Conservation (phyloP, 2,888 invertebrate genomes). For the Drosophila trichaetosa region DNA sequence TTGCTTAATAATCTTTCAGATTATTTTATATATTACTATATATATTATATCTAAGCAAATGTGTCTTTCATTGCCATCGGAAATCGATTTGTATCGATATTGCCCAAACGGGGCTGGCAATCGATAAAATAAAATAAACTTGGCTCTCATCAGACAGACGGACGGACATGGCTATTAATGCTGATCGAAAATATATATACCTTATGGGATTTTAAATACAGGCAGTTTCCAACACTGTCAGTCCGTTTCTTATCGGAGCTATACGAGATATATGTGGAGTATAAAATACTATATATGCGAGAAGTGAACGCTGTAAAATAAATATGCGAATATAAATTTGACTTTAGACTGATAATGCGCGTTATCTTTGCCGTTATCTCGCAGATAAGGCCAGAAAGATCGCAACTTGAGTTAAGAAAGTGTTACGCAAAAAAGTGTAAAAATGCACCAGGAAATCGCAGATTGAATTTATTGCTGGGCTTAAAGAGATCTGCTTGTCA, state of each 20-base stretch:
- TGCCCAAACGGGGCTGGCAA: too few species aligned
- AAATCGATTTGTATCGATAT: background rate
- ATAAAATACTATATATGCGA: constrained; percentile 40
- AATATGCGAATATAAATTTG: constrained; percentile 21
- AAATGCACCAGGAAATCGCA: constrained; percentile 23
- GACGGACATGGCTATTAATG: too few species aligned
- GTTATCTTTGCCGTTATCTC: constrained; percentile 39
- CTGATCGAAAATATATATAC: too few species aligned
- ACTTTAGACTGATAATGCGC: constrained; percentile 33
- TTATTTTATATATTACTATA: background rate
- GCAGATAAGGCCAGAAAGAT: constrained; percentile 24
- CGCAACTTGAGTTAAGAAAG: constrained; percentile 3
- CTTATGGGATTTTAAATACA: too few species aligned
- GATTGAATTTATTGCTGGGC: constrained; percentile 31
- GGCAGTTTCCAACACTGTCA: background rate
- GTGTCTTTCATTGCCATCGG: background rate
- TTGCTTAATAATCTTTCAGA: background rate
- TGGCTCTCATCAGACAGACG: too few species aligned
- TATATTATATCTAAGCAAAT: background rate
- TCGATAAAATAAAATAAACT: background rate
- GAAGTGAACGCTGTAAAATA: constrained; percentile 51
- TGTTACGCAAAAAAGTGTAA: constrained; percentile 40
- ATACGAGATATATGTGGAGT: constrained; percentile 29
- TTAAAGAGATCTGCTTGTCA: constrained; percentile 5
- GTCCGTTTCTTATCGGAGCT: constrained; percentile 19